Base-by-base conservation (phyloP, 1,140 invertebrate species). In the Polypedilum pembai region DNA sequence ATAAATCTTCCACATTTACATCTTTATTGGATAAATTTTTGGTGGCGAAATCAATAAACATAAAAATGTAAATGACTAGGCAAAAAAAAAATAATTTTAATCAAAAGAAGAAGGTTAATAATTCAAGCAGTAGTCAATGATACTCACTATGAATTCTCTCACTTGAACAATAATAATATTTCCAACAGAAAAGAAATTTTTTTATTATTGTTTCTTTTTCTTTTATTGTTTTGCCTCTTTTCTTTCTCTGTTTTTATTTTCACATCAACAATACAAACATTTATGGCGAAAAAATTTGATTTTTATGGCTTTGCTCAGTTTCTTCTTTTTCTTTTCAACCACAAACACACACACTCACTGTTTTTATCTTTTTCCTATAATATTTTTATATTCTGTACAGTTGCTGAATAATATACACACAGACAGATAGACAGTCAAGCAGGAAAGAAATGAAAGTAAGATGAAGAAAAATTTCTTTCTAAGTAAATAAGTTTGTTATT, bases 241-340 rank as follows among this genome's bases (percentile, higher is more conserved):
- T 8, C n/a, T 69, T 69, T 69, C 18, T 66, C 65, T 69, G 17
- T 69, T 69, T 69, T 69, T 69, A 20, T 69, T 69, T 69, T 69
- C 20, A 69, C 65, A 69, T 69, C 65, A 69, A 69, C 65, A 69
- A 69, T 69, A 69, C 20, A 69, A 69, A 69, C 65, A 69, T 69
- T 69, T 69, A 69, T 69, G 65, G 65, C 65, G 65, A 69, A 69
- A 69, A 69, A 69, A 69, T 69, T 69, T 69, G 65, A 69, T 69
- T 69, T 69, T 69, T 69, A 69, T 69, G 20, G 17, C 65, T 69
- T 69, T n/a, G 17, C 17, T 8, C 3, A 56, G 45, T 56, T n/a
- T 56, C n/a, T 56, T 15, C 8, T 56, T 56, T 56, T n/a, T 56
- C 15, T 15, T n/a, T n/a, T 56, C 12, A 45, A 56, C 10, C n/a